phyloP scores from a whole-genome alignment of 1,140 invertebrate species.

The Semibalanus balanoides region DNA sequence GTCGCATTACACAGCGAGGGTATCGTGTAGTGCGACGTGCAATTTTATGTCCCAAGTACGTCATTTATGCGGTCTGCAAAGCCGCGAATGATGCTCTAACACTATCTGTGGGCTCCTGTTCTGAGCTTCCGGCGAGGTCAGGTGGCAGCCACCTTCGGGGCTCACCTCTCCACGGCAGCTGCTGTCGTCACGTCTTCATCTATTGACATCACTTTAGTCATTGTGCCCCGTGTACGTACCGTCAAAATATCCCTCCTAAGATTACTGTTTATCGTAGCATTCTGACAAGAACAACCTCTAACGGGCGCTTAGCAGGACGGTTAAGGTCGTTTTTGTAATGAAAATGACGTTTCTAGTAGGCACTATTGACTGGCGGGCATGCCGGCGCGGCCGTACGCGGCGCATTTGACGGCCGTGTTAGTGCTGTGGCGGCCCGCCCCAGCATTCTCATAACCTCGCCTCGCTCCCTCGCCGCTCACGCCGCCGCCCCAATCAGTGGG shows the following conservation, averaged over 20 bases:
- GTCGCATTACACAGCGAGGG: no score
- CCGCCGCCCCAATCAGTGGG: no score
- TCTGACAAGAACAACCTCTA: neutral
- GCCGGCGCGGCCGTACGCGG: neutral
- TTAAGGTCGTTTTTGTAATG: slow-evolving; percentile 5
- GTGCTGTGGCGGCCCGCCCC: neutral
- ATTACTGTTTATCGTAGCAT: neutral
- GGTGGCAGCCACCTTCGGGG: neutral
- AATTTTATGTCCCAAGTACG: no score
- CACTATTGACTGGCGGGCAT: neutral
- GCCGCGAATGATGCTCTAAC: no score
- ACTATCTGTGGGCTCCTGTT: neutral
- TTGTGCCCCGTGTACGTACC: neutral
- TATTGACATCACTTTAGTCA: neutral
- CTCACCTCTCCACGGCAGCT: neutral
- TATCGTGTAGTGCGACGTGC: no score
- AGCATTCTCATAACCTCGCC: neutral
- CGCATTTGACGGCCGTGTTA: neutral
- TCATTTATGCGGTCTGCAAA: neutral
- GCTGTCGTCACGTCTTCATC: neutral
- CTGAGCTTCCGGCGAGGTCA: neutral
- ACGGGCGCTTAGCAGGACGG: neutral
- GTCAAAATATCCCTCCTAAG: neutral
- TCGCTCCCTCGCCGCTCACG: no score
- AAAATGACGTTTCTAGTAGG: slow-evolving; percentile 4